Percentiles rank a stretch among this genome's conserved stretches.
Evolutionary conservation across 2,797 vertebrate species (phyloP).

Genomic region (Eulemur rubriventer): DNA sequence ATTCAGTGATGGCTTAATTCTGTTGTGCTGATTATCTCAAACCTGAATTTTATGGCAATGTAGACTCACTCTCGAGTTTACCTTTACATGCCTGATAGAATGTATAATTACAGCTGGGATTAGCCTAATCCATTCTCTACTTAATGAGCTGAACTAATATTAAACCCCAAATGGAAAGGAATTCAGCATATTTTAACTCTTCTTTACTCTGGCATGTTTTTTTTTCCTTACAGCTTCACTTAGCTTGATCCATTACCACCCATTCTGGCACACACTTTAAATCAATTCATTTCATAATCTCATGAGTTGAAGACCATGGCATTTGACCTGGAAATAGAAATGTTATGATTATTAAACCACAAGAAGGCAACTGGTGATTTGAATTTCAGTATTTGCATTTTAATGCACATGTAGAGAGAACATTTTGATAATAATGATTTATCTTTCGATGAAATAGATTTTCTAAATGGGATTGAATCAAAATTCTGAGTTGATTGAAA

Average conservation of each 20-base stretch:
- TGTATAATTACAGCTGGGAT: constrained; percentile 70
- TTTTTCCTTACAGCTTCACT: constrained; percentile 49
- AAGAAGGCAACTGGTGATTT: constrained; percentile 60
- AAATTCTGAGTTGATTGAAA: constrained; percentile 28
- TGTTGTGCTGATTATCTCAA: constrained; percentile 70
- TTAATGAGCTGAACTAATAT: constrained; percentile 68
- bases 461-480: constrained; percentile 49
- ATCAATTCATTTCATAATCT: constrained; percentile 61
- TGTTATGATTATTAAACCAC: constrained; percentile 61
- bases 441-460: constrained; percentile 50
- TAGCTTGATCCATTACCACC: constrained; percentile 25
- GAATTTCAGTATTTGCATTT: constrained; percentile 59
- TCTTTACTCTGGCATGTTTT: constrained; percentile 28
- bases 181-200: constrained; percentile 47
- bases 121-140: constrained; percentile 61
- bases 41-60: constrained; percentile 60
- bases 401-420: constrained; percentile 45
- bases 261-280: constrained; percentile 49
- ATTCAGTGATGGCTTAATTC: constrained; percentile 78
- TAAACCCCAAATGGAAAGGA: constrained; percentile 48
- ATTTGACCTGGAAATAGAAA: constrained; percentile 71
- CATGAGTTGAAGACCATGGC: constrained; percentile 49
- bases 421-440: constrained; percentile 53
- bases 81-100: constrained; percentile 69
- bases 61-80: constrained; percentile 66